These are phyloP conservation scores for Drosophila phalerata DNA, from an alignment of 2,888 invertebrate genomes.

Conservation along the genomic window DNA sequence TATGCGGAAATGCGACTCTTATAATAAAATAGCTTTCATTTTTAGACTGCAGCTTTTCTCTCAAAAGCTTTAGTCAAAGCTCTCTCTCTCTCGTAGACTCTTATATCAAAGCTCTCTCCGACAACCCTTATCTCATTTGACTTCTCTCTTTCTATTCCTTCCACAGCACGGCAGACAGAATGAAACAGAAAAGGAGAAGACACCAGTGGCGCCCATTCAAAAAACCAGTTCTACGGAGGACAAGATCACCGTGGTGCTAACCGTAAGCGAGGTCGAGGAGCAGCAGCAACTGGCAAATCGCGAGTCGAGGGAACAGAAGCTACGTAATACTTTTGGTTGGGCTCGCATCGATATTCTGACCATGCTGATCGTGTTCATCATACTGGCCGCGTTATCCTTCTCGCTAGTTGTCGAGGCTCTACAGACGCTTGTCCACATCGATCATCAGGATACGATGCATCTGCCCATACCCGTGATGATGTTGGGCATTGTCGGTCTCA, in stretches of 20 bases:
- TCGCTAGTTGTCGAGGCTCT: constrained; percentile 93
- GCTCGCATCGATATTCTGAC: constrained; percentile 95
- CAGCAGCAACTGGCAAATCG: constrained; percentile 67
- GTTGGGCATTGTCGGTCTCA: constrained; percentile 89
- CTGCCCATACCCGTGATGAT: constrained; percentile 91
- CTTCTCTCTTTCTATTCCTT: background rate
- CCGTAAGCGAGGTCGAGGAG: constrained; percentile 61
- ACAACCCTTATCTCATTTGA: background rate
- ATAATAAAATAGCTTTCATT: background rate
- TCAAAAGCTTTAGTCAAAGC: background rate
- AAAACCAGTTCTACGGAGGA: constrained; percentile 36
- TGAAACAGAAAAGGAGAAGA: background rate
- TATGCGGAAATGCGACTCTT: background rate
- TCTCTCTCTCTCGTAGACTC: background rate
- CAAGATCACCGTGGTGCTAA: constrained; percentile 58
- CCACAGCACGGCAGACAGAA: constrained; percentile 78
- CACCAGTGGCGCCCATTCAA: background rate
- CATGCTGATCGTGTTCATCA: constrained; percentile 92
- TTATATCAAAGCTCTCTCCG: background rate
- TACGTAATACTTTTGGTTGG: constrained; percentile 97
- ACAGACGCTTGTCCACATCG: constrained; percentile 92
- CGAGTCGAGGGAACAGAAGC: constrained; percentile 87
- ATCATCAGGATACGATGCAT: constrained; percentile 90
- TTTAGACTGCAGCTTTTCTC: background rate
- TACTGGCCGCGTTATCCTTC: constrained; percentile 93